These are phyloP conservation scores for Dynastes grantii DNA, from an alignment of 2,888 invertebrate species.

Conservation along the genomic window DNA sequence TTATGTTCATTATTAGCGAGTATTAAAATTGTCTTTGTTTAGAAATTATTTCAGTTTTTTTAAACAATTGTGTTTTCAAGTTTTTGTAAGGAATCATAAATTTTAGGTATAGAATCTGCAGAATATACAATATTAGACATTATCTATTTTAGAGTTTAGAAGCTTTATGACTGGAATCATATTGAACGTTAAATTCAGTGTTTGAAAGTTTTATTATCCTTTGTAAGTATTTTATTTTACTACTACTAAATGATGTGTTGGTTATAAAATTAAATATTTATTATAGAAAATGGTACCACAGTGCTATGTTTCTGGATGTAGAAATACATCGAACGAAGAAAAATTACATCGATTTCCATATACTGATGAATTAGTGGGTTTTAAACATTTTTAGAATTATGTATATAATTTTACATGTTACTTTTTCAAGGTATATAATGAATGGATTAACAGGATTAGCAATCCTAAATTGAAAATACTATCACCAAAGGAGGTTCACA, in stretches of 20 bases:
- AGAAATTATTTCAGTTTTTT: neutral
- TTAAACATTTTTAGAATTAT: neutral
- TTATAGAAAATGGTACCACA: conserved; percentile 6
- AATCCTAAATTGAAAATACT: neutral
- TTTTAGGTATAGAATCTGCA: conserved; percentile 1
- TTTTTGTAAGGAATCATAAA: conserved; percentile 3
- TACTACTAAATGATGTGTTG: neutral
- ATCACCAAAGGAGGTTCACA: neutral
- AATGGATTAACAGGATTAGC: neutral
- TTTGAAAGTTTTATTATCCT: neutral
- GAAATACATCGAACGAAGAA: neutral
- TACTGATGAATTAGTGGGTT: neutral
- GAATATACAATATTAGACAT: neutral
- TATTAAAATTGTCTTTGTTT: neutral
- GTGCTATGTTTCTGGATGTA: neutral
- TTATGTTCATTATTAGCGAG: neutral
- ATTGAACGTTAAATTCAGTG: neutral
- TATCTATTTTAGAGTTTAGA: neutral
- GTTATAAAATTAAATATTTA: neutral
- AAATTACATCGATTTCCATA: neutral
- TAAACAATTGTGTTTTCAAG: neutral
- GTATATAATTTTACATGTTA: neutral
- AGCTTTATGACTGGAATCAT: neutral
- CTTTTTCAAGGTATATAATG: conserved; percentile 7
- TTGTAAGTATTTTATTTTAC: neutral